Base-by-base conservation (phyloP, 2,797 vertebrate genomes). In the Myripristis jacobus region DNA sequence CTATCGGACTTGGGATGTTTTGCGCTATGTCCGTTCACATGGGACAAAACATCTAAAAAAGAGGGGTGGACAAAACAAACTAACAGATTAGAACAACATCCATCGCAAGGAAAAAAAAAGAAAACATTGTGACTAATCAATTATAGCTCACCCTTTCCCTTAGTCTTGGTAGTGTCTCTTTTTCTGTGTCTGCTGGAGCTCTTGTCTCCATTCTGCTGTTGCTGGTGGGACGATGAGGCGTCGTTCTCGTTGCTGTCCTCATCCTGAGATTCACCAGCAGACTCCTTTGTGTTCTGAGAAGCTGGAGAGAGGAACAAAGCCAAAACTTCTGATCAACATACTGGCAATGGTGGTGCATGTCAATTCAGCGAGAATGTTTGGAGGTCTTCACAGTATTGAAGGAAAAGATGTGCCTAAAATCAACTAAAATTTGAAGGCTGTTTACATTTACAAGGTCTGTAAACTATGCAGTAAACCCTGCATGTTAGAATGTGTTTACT, bases 1-100 rank as follows among this genome's bases (percentile, higher is more conserved):
- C 85, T 88, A 36, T 90, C 88, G 18, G 81, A 82, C 41, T 48
- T 82, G 16, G 74, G 73, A 47, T 72, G 70, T 72, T 91, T 91
- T 41, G 78, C 73, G 48, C 78, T 21, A 74, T 94, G 88, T 62
- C 94, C 94, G 11, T 95, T 95, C 60, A 93, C 50, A 1, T 79
- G 81, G 22, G 91, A 84, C 66, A 78, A 73, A 25, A 61, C 65
- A 67, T 88, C 94, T 95, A 79, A 51, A 66, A 25, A 63, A 0
- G 0, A 52, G 22, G 66, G 13, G 2, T 38, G 18, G 3, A 8
- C 13, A 11, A 36, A 44, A 24, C 0, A 0, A 11, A 12, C 19
- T 0, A 59, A 24, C 34, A 3, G n/a, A 69, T 55, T 16, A 71
- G 12, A 59, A 2, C 19, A 43, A 43, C 15, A 21, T 25, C 66